phyloP scores from a whole-genome alignment of 1,140 invertebrate species.

The Diabrotica virgifera region DNA sequence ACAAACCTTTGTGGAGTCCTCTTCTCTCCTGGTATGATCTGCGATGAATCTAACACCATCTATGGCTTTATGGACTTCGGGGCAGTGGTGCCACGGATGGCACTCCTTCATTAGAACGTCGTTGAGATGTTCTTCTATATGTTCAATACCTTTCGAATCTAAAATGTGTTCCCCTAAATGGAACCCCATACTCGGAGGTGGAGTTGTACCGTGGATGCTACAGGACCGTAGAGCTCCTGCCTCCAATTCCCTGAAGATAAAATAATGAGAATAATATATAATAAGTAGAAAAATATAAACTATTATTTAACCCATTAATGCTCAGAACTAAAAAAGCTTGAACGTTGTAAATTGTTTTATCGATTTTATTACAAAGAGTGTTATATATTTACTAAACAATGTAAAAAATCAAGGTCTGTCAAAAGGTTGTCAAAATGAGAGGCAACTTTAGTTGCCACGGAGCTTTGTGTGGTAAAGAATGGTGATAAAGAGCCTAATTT shows the following conservation, averaged over 20 bases:
- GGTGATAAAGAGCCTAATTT: no score
- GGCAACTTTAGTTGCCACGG: no score
- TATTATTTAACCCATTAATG: no score
- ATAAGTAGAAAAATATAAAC: no score
- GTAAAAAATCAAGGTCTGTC: no score
- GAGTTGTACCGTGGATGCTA: constrained; percentile 61
- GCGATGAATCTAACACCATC: constrained; percentile 90
- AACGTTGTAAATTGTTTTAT: no score
- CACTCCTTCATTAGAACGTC: constrained; percentile 40
- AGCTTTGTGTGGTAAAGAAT: no score
- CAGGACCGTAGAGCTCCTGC: constrained; percentile 56
- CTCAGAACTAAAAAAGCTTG: no score
- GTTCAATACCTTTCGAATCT: constrained; percentile 22
- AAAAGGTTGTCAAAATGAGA: no score
- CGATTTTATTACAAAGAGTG: no score
- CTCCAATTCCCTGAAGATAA: constrained; percentile 54
- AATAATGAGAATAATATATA: no score
- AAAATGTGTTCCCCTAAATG: constrained; percentile 33
- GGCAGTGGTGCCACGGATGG: constrained; percentile 77
- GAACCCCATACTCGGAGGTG: constrained; percentile 46
- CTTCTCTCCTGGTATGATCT: constrained; percentile 87
- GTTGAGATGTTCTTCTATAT: constrained; percentile 24
- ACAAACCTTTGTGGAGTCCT: constrained; percentile 78
- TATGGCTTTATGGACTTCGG: constrained; percentile 89
- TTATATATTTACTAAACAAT: no score